Base-by-base conservation (phyloP, 2,888 invertebrate genomes). In the Erynnis tages region DNA sequence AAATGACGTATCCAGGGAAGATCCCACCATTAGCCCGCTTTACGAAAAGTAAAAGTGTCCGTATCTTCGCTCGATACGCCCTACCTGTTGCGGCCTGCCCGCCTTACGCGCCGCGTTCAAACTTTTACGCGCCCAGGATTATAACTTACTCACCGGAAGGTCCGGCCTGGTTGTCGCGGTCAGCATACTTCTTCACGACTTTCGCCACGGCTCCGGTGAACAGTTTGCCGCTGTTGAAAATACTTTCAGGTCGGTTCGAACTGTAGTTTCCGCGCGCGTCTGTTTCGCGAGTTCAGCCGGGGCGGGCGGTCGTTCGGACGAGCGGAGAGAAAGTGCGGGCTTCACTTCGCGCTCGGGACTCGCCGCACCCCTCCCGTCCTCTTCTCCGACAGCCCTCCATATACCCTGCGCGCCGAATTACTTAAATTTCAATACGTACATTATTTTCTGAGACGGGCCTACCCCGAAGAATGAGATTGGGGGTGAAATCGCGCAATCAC, bases 71-170 rank as follows among this genome's bases (percentile, higher is more conserved):
- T 82, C 82, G 75, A 82, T 83, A 84, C 66, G 65, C 58, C 67
- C 72, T 76, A 82, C 82, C 82, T 82, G 82, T 83, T 83, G 83
- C 82, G 76, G 67, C 73, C 73, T 69, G 71, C 71, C 68, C 64
- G 69, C 66, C 67, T 67, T 60, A 61, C 57, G 62, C 60, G 60
- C 61, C 55, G 56, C 58, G 59, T 68, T 66, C 64, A 81, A 84
- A 82, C 73, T 84, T 82, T 82, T 76, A 73, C 74, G 73, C 78
- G 78, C 71, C 64, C 67, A 67, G 60, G 65, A 58, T 66, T 63
- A 65, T 59, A 58, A 55, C 54, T 49, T 56, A 77, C 87, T 82
- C 47, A 87, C 87, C 82, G 54, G 76, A 76, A 67, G 63, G 66
- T 58, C 70, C 68, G 48, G 71, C 59, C 57, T 71, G 68, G 48